Percentiles rank a stretch among this genome's conserved stretches.
Conservation (phyloP, 2,888 invertebrate genomes). For the Orthosia incerta region DNA sequence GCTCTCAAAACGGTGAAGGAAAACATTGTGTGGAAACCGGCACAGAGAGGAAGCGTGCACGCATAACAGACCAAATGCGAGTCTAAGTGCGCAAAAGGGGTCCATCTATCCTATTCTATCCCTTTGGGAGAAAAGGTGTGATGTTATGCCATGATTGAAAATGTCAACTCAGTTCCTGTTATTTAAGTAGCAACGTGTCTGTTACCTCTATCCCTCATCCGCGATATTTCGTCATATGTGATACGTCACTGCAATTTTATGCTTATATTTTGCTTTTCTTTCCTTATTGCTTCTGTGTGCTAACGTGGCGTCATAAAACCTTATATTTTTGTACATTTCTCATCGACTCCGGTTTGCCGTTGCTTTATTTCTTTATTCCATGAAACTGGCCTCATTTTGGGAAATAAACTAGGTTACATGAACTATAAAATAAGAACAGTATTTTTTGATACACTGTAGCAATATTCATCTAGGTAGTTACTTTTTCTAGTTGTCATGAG, state of each 20-base stretch:
- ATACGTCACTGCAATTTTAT: constrained; percentile 48
- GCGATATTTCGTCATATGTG: constrained; percentile 33
- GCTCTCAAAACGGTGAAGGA: no score
- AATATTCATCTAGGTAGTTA: background rate
- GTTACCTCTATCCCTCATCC: constrained; percentile 9
- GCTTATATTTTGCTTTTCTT: constrained; percentile 39
- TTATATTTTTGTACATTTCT: constrained; percentile 51
- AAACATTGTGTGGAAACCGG: no score
- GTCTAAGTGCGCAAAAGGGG: no score
- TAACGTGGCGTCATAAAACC: constrained; percentile 40
- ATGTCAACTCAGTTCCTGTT: background rate
- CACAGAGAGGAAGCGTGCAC: no score
- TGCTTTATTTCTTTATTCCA: constrained; percentile 22
- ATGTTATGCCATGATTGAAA: background rate
- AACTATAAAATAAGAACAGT: background rate
- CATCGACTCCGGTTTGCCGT: constrained; percentile 11
- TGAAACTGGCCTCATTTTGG: constrained; percentile 9
- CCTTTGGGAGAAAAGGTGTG: no score
- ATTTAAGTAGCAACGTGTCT: constrained; percentile 17
- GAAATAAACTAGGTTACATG: background rate
- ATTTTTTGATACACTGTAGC: background rate
- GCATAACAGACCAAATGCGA: no score
- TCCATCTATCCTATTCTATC: no score
- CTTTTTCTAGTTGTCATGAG: background rate
- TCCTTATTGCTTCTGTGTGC: constrained; percentile 50